These are phyloP conservation scores for Ceraclea dissimilis DNA, from an alignment of 2,888 invertebrate genomes.

Conservation along the genomic window DNA sequence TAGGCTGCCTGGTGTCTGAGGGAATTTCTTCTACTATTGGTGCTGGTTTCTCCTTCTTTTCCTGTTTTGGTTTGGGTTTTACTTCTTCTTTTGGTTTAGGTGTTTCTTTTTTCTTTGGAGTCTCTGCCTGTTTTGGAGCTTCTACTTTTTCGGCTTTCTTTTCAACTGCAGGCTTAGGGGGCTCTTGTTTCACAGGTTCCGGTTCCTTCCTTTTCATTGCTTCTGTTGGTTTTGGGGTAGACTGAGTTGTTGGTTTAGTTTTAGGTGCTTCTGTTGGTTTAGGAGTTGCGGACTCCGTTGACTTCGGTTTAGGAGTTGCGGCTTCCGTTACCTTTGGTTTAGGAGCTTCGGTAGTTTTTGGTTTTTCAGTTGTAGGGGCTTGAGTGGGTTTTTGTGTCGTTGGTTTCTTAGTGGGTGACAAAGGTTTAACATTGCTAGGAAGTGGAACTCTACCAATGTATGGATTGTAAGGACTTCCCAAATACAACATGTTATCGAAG, in stretches of 20 bases:
- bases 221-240: constrained; percentile 28
- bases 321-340: constrained; percentile 26
- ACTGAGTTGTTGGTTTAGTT: constrained; percentile 27
- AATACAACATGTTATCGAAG: constrained; percentile 54
- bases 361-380: constrained; percentile 27
- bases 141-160: constrained; percentile 22
- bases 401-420: constrained; percentile 33
- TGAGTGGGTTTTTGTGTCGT: constrained; percentile 29
- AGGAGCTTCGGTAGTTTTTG: constrained; percentile 24
- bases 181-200: constrained; percentile 25
- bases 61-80: constrained; percentile 15
- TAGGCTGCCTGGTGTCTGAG: constrained; percentile 47
- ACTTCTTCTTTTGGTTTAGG: constrained; percentile 27
- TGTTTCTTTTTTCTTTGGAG: constrained; percentile 22
- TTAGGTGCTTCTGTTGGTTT: constrained; percentile 24
- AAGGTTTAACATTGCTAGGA: constrained; percentile 34
- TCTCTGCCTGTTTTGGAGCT: constrained; percentile 26
- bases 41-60: constrained; percentile 13
- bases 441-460: constrained; percentile 59
- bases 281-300: constrained; percentile 25
- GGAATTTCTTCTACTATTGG: constrained; percentile 51
- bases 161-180: constrained; percentile 24
- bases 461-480: constrained; percentile 62
- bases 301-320: constrained; percentile 26
- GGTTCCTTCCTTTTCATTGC: constrained; percentile 29